A percentile compares a stretch with the other conserved stretches of the same genome.
These are phyloP conservation scores for Philhelius pedissequus DNA, from an alignment of 2,888 invertebrate species.

Conservation along the genomic window DNA sequence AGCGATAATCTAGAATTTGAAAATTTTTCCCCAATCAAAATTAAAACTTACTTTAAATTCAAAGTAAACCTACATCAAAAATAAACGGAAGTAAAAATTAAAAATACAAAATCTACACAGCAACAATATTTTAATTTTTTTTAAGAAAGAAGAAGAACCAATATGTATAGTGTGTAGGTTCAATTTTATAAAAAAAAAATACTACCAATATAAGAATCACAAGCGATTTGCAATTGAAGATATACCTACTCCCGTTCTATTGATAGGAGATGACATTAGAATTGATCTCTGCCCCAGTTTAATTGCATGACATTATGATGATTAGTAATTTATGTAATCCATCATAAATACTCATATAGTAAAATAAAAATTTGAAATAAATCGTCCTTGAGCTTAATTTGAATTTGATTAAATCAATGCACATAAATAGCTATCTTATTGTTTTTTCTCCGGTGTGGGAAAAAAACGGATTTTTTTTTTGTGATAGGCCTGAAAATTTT, in stretches of 20 bases:
- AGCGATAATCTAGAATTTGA: not conserved
- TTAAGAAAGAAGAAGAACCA: not conserved
- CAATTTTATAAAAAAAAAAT: slow-evolving; percentile 5
- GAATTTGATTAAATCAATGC: not conserved
- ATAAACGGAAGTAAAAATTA: slow-evolving; percentile 33
- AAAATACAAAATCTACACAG: not conserved
- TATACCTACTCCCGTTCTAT: not conserved
- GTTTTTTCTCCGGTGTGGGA: not conserved
- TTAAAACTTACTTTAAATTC: slow-evolving; percentile 38
- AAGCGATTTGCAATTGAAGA: slow-evolving; percentile 46
- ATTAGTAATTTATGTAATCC: slow-evolving; percentile 35
- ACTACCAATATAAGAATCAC: slow-evolving; percentile 23
- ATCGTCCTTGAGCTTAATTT: slow-evolving; percentile 51
- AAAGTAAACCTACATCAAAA: slow-evolving; percentile 27
- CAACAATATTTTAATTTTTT: not conserved
- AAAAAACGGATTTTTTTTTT: too few relatives aligned
- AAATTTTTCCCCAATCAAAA: slow-evolving; percentile 30
- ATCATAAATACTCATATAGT: not conserved
- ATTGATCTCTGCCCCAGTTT: slow-evolving; percentile 66
- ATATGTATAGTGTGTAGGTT: too few relatives aligned
- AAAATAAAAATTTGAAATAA: not conserved
- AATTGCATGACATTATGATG: slow-evolving; percentile 56
- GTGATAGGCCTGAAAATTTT: too few relatives aligned
- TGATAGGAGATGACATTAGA: slow-evolving; percentile 59
- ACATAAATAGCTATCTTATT: not conserved